phyloP scores from a whole-genome alignment of 2,888 invertebrate species.

The Pocota personata region DNA sequence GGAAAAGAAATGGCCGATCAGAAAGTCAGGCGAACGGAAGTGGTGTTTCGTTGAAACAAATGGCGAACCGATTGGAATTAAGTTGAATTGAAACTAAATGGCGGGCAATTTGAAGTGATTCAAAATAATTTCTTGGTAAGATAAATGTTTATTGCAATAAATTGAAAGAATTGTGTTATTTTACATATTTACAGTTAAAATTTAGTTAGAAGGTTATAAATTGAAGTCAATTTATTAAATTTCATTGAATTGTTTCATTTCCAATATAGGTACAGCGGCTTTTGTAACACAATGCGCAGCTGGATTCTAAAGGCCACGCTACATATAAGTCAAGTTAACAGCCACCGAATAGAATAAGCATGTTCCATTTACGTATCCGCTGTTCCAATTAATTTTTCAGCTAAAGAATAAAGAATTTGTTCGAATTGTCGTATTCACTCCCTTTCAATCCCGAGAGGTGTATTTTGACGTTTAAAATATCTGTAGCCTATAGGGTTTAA shows the following conservation, averaged over 20 bases:
- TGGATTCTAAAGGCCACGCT: not conserved
- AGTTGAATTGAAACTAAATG: slow-evolving; percentile 9
- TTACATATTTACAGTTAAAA: too few species aligned
- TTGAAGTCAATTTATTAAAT: too few species aligned
- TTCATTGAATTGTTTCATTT: not conserved
- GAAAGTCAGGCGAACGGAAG: slow-evolving; percentile 76
- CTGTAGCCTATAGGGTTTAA: too few species aligned
- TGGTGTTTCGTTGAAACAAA: slow-evolving; percentile 64
- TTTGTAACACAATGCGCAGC: not conserved
- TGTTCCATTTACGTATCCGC: too few species aligned
- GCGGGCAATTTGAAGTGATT: not conserved
- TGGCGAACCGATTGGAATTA: slow-evolving; percentile 41
- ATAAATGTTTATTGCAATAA: not conserved
- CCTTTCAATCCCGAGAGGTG: too few species aligned
- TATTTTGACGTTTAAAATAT: too few species aligned
- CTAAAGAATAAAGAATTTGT: too few species aligned
- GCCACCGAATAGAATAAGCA: too few species aligned
- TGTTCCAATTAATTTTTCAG: too few species aligned
- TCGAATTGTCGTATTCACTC: too few species aligned
- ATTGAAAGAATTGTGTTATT: not conserved
- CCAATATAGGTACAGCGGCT: not conserved
- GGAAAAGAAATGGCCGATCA: slow-evolving; percentile 85
- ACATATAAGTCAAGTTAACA: too few species aligned
- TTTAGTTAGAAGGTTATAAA: too few species aligned
- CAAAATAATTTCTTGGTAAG: not conserved